phyloP scores from a whole-genome alignment of 2,888 invertebrate species.

The Sympetrum striolatum region DNA sequence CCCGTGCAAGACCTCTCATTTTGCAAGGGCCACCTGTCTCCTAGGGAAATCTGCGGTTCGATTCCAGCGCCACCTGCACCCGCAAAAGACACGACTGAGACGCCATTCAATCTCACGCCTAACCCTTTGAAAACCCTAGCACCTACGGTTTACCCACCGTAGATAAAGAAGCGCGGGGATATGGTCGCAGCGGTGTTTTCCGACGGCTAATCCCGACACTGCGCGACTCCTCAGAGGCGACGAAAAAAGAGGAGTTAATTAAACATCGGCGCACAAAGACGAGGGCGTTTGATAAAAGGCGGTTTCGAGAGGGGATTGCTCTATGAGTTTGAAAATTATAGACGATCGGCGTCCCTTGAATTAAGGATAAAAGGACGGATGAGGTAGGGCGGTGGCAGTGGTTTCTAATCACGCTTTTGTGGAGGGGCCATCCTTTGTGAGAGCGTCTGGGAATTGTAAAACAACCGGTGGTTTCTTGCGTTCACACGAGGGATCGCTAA shows the following conservation, averaged over 20 bases:
- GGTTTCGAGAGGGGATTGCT: background rate
- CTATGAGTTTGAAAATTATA: constrained; percentile 10
- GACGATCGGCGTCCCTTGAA: constrained; percentile 16
- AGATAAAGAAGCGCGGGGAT: background rate
- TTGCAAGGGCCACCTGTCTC: no score
- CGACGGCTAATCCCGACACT: background rate
- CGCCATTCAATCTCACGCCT: background rate
- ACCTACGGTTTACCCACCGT: background rate
- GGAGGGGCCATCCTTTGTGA: background rate
- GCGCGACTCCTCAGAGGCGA: background rate
- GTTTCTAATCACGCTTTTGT: constrained; percentile 30
- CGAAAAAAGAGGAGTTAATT: background rate
- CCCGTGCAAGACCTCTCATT: no score
- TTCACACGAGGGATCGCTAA: background rate
- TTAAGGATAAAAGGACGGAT: constrained; percentile 35
- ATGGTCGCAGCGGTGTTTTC: background rate
- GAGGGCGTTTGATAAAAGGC: background rate
- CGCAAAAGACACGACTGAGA: background rate
- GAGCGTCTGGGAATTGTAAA: background rate
- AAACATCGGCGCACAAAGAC: background rate
- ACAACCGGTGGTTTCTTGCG: background rate
- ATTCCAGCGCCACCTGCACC: no score
- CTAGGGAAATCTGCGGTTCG: no score
- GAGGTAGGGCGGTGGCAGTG: background rate
- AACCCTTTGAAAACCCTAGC: background rate